Conservation (phyloP, 2,888 invertebrate species). For the Synergus itoensis region DNA sequence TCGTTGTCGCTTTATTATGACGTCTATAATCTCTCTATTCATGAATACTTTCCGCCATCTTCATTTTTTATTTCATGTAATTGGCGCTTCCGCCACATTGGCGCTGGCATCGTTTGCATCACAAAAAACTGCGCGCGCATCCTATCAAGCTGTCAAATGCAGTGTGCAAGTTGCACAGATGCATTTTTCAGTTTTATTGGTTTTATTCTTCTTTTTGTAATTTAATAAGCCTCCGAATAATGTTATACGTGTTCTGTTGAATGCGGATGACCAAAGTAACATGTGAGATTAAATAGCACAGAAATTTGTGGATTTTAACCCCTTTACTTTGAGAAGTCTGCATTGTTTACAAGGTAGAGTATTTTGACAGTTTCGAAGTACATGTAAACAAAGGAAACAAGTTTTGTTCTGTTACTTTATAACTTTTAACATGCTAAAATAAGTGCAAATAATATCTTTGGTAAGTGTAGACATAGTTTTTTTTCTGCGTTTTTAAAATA, state of each 20-base stretch:
- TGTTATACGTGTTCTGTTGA: background rate
- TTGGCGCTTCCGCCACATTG: background rate
- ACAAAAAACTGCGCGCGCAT: too few species aligned
- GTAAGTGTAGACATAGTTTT: too few species aligned
- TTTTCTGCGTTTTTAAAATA: too few species aligned
- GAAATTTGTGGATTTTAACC: background rate
- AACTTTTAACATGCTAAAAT: background rate
- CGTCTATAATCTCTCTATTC: slow-evolving; percentile 48
- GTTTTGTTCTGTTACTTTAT: too few species aligned
- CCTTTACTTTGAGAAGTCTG: background rate
- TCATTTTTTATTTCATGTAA: slow-evolving; percentile 24
- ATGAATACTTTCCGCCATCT: slow-evolving; percentile 58
- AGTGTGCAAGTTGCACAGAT: too few species aligned
- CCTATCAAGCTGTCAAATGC: too few species aligned
- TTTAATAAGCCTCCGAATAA: background rate
- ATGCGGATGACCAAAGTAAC: background rate
- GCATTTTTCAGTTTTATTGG: too few species aligned
- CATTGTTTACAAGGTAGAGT: background rate
- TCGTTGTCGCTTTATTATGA: slow-evolving; percentile 60
- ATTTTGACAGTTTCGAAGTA: background rate
- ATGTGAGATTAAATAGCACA: background rate
- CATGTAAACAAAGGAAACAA: background rate
- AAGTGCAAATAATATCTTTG: too few species aligned
- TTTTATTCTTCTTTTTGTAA: background rate
- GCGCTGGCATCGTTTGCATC: slow-evolving; percentile 14